Evolutionary conservation across 2,797 vertebrate genomes (phyloP), one percentile per base, ranked within the genome.

Genomic region (Sphenopsis melanotis): DNA sequence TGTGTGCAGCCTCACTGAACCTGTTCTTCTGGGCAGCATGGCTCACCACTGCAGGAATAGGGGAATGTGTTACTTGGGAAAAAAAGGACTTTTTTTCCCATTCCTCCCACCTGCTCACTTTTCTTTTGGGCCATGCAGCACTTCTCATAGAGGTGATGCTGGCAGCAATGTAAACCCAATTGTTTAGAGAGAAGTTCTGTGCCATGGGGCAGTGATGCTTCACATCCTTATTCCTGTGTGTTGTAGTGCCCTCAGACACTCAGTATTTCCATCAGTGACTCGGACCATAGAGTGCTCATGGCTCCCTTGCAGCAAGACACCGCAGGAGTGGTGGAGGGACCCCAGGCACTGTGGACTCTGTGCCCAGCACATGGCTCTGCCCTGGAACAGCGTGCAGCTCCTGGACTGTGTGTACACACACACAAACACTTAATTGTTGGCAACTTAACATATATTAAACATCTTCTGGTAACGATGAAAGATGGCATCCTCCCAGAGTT

Each of bases 401-500:
- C 81, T 37, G 44, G 18, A 34, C 52, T 47, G 49, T 93, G 42
- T 39, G 12, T 36, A 49, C 50, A 34, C 81, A 70, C 79, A 74
- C 46, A 70, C 79, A 79, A 87, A 76, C 57, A 46, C 86, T 95
- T 93, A 90, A 65, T 79, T 85, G 72, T 20, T 87, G 91, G 80
- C 93, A 95, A 34, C 59, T 79, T 82, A 36, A 21, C 69, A 11
- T 89, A 20, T 44, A 60, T 89, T 83, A 93, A 94, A 78, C 77
- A 44, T 89, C 39, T 82, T 86, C 63, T 71, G 55, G 69, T 85
- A 70, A 39, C 11, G 83, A 86, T 89, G 87, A 95, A 96, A 93
- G 91, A 60, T 83, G 89, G 93, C 69, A 93, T 93, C 95, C 93
- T 96, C 93, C 85, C 81, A 82, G 93, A 66, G 59, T 80, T 96